A percentile compares a stretch with the other conserved stretches of the same genome.
Conservation (phyloP, 1,140 invertebrate species). For the Hyposmocoma kahamanoa region DNA sequence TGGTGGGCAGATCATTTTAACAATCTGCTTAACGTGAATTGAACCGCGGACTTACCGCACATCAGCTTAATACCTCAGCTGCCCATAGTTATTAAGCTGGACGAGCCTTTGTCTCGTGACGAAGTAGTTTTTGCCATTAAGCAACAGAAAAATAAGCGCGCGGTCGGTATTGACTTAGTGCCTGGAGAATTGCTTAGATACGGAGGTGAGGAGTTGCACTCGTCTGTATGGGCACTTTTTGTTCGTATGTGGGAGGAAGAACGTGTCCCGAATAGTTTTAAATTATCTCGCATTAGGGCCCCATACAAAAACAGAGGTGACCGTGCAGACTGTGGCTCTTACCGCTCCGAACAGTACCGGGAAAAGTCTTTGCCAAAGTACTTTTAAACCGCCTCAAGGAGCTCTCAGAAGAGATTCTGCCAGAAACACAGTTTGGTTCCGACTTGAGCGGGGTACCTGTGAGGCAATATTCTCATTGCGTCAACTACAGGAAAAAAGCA, state of each 20-base stretch:
- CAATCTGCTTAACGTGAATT: slow-evolving; percentile 1
- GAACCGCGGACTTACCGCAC: not conserved
- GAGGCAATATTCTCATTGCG: slow-evolving; percentile 2
- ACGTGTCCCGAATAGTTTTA: not conserved
- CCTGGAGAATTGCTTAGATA: slow-evolving; percentile 7
- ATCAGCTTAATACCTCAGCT: not conserved
- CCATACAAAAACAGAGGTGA: slow-evolving; percentile 5
- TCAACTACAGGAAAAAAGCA: slow-evolving; percentile 6
- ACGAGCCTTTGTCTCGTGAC: not conserved
- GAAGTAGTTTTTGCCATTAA: slow-evolving; percentile 8
- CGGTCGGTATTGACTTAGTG: slow-evolving; percentile 6
- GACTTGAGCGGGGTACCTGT: slow-evolving; percentile 2
- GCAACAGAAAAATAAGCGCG: slow-evolving; percentile 1
- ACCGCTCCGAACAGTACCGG: slow-evolving; percentile 3
- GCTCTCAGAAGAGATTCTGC: slow-evolving; percentile 4
- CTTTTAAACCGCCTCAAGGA: slow-evolving; percentile 1
- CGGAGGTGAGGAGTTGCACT: slow-evolving; percentile 5
- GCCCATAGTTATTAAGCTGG: not conserved
- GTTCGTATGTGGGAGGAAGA: slow-evolving; percentile 8
- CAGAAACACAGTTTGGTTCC: slow-evolving; percentile 4
- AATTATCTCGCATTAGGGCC: slow-evolving; percentile 4
- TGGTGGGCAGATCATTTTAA: slow-evolving; percentile 1
- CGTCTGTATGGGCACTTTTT: slow-evolving; percentile 6
- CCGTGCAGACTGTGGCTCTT: slow-evolving; percentile 7
- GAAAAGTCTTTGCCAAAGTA: slow-evolving; percentile 9